Evolutionary conservation across 1,140 invertebrate genomes (phyloP).

Genomic region (Diplogasteroides magnus): DNA sequence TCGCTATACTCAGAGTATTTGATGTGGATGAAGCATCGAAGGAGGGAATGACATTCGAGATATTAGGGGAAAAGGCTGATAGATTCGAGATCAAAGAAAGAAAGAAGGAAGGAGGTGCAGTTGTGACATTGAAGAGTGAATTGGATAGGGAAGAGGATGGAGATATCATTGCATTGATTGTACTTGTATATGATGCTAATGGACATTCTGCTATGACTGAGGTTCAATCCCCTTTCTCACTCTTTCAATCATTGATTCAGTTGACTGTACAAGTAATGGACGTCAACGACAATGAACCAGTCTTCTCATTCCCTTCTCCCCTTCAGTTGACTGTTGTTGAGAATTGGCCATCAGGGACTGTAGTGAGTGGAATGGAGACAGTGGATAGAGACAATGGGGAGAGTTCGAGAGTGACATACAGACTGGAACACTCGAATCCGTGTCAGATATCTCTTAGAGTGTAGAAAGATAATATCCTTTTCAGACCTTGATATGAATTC

Average conservation of each 20-base stretch:
- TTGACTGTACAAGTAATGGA: constrained; percentile 10
- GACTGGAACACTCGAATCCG: not conserved
- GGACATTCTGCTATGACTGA: not conserved
- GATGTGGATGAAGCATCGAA: not conserved
- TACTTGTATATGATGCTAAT: not conserved
- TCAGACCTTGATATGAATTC: constrained; percentile 11
- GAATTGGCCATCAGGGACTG: constrained; percentile 13
- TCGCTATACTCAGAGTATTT: not conserved
- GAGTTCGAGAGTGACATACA: constrained; percentile 5
- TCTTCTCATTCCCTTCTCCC: not conserved
- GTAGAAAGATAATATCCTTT: not conserved
- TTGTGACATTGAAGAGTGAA: constrained; percentile 1
- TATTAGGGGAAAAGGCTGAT: not conserved
- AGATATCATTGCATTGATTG: not conserved
- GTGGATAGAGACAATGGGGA: constrained; percentile 13
- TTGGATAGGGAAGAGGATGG: constrained; percentile 4
- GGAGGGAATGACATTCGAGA: no score
- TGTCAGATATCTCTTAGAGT: not conserved
- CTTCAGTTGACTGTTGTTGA: constrained; percentile 13
- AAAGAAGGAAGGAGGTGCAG: not conserved
- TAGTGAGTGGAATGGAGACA: constrained; percentile 2
- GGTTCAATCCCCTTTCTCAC: not conserved
- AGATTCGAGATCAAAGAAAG: not conserved
- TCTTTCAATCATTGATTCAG: constrained; percentile 6
- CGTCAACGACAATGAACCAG: constrained; percentile 20